Base-by-base conservation (phyloP, 2,797 vertebrate species). In the Lepilemur septentrionalis region DNA sequence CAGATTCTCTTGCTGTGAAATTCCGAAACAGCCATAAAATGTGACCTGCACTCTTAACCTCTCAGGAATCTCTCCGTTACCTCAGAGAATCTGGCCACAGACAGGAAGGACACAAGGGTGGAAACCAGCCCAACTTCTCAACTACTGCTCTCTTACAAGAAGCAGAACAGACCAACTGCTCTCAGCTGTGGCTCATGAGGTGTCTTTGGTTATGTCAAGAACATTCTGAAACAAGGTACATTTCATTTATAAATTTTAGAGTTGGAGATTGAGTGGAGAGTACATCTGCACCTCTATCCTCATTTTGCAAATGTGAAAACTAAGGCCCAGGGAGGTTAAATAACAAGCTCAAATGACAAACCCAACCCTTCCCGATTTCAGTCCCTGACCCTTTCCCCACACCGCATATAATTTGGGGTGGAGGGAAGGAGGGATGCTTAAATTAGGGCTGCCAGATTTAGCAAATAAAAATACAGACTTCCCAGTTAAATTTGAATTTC, bases 1-100 rank as follows among this genome's bases (percentile, higher is more conserved):
- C 80, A 89, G 55, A 93, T 41, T 72, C 70, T 88, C 57, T 88
- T 93, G 52, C 73, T 97, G 73, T 75, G 94, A 84, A 97, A 96
- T 96, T 95, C 79, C 38, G 0, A 90, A 96, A 72, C 30, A 92
- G 84, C 46, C 55, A n/a, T 96, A 94, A 95, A 96, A 97, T 89
- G 84, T 88, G 84, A 89, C 90, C 94, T 93, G 52, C 17, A 35
- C 61, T 76, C 17, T 50, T 17, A 91, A 95, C 89, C 84, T 97
- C 69, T 88, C 86, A 69, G 65, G 55, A 97, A 81, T 79, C 93
- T 48, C 73, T 92, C 93, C 17, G 23, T 96, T 85, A 95, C n/a
- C 69, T 2, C 25, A 0, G 3, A 30, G 22, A 57, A 2, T 38
- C 93, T 70, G 70, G 57, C 91, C 93, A 95, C 35, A 89, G 63